Percentiles rank a stretch among this genome's conserved stretches.
Conservation (phyloP, 2,888 invertebrate species). For the Pristionchus fissidentatus region DNA sequence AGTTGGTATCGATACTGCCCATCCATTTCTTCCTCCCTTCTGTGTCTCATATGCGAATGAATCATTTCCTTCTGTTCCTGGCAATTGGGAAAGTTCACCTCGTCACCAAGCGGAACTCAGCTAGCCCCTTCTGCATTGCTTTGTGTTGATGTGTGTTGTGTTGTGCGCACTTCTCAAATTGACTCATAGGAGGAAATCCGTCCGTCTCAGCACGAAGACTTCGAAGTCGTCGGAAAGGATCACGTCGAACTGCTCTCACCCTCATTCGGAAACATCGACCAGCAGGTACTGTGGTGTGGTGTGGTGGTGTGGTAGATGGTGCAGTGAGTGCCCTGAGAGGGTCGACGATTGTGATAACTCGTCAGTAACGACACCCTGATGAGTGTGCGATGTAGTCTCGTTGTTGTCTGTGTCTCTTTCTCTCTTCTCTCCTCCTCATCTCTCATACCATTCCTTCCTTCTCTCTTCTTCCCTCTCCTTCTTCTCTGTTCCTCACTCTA, state of each 20-base stretch:
- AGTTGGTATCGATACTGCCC: too few species aligned
- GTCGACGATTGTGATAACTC: background rate
- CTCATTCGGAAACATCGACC: slow-evolving; percentile 31
- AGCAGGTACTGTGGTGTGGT: background rate
- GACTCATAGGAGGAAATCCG: slow-evolving; percentile 1
- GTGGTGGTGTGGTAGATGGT: slow-evolving; percentile 4
- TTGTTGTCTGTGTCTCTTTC: background rate
- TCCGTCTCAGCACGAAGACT: background rate
- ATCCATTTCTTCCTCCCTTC: background rate
- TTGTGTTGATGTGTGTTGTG: background rate
- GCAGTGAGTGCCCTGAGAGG: slow-evolving; percentile 6
- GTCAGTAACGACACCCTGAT: background rate
- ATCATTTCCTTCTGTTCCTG: background rate
- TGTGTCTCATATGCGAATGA: background rate
- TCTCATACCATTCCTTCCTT: background rate
- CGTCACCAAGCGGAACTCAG: background rate
- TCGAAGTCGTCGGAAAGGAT: slow-evolving; percentile 36
- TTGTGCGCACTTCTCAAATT: background rate
- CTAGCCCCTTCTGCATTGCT: too few species aligned
- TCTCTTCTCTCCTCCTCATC: background rate
- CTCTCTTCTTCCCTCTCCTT: background rate
- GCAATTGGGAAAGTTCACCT: slow-evolving; percentile 30
- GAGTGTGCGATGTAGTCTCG: background rate
- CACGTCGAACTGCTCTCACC: slow-evolving; percentile 19
- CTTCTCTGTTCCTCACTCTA: too few species aligned